Percentiles rank a stretch among this genome's conserved stretches.
Evolutionary conservation across 2,797 vertebrate species (phyloP).

Genomic region (Oreonectes daqikongensis): DNA sequence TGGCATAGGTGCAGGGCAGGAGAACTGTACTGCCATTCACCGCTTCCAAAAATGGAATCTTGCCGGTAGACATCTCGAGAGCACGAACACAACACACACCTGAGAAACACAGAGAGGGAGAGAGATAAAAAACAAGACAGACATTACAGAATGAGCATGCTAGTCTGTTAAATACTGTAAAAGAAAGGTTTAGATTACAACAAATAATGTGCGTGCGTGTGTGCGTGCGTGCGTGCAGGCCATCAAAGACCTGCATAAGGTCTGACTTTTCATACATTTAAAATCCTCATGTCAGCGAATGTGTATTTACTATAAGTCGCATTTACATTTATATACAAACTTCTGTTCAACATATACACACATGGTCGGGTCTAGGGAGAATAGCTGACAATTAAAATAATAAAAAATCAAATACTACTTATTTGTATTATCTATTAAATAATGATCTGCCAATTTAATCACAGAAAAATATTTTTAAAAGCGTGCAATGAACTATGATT

Average conservation of each 20-base stretch:
- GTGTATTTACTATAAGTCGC: neutral
- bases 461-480: too few relatives aligned
- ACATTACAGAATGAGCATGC: neutral
- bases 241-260: neutral
- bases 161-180: too few relatives aligned
- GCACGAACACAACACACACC: slow-evolving; percentile 75
- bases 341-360: neutral
- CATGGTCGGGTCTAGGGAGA: neutral
- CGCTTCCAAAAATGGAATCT: slow-evolving; percentile 82
- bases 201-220: neutral
- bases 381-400: too few relatives aligned
- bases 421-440: too few relatives aligned
- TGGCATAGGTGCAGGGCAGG: slow-evolving; percentile 85
- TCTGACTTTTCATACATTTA: neutral
- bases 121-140: neutral
- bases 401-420: too few relatives aligned
- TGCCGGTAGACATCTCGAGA: slow-evolving; percentile 89
- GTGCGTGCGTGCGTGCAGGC: too few relatives aligned
- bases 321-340: neutral
- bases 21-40: slow-evolving; percentile 89
- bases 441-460: too few relatives aligned
- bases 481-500: too few relatives aligned
- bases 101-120: slow-evolving; percentile 58
- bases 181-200: too few relatives aligned
- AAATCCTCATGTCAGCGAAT: slow-evolving; percentile 6